A percentile compares a stretch with the other conserved stretches of the same genome.
Evolutionary conservation across 2,888 invertebrate genomes (phyloP).

Genomic region (Drosophila melanosoma): DNA sequence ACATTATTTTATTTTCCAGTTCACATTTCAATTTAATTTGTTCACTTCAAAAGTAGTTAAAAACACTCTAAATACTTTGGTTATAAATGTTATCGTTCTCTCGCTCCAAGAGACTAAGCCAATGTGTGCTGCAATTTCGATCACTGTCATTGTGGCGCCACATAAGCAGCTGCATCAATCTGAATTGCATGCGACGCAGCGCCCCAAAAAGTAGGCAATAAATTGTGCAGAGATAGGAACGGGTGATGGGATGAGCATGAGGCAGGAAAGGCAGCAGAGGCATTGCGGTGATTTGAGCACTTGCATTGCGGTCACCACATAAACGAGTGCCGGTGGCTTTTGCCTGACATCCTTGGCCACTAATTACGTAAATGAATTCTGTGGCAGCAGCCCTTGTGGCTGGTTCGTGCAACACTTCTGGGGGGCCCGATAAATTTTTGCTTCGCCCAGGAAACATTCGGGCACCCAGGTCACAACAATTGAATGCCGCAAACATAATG

Average conservation of each 20-base stretch:
- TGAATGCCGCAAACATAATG: slow-evolving; percentile 58
- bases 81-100: neutral
- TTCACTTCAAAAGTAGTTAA: neutral
- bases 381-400: slow-evolving; percentile 37
- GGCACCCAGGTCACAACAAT: slow-evolving; percentile 56
- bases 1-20: neutral
- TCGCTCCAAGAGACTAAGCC: neutral
- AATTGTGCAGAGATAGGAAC: slow-evolving; percentile 24
- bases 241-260: neutral
- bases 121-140: slow-evolving; percentile 10
- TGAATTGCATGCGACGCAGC: slow-evolving; percentile 16
- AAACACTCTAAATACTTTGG: neutral
- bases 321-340: slow-evolving; percentile 32
- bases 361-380: slow-evolving; percentile 78
- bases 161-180: slow-evolving; percentile 20
- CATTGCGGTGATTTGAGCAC: slow-evolving; percentile 67
- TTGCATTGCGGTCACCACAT: slow-evolving; percentile 62
- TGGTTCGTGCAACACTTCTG: slow-evolving; percentile 44
- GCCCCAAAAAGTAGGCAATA: slow-evolving; percentile 48
- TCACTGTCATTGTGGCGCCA: slow-evolving; percentile 15
- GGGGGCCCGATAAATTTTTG: slow-evolving; percentile 67
- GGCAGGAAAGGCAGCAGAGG: slow-evolving; percentile 4
- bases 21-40: neutral
- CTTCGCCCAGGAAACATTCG: slow-evolving; percentile 29
- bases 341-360: slow-evolving; percentile 61